Conservation (phyloP, 2,797 vertebrate species). For the Fistularia tabacaria region DNA sequence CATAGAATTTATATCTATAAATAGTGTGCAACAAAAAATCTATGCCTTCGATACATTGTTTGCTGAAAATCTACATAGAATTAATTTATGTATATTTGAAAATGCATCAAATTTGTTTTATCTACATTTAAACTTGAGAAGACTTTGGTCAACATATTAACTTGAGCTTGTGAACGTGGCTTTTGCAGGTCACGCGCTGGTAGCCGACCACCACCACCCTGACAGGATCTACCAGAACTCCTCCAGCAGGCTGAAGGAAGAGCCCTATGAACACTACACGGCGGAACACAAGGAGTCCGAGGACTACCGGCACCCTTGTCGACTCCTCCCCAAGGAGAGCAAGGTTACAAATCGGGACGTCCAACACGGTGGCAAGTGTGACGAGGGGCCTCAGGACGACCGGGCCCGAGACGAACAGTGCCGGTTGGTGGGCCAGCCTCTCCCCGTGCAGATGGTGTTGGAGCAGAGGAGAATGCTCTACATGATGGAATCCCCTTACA, state of each 20-base stretch:
- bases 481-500: constrained; percentile 70
- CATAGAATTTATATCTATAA: too few species aligned
- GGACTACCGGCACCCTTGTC: constrained; percentile 39
- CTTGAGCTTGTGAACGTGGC: not conserved
- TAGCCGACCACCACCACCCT: constrained; percentile 57
- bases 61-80: too few species aligned
- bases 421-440: constrained; percentile 65
- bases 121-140: too few species aligned
- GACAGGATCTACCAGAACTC: constrained; percentile 60
- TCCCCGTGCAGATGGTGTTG: constrained; percentile 74
- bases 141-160: too few species aligned
- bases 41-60: too few species aligned
- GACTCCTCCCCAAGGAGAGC: constrained; percentile 9
- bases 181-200: constrained; percentile 51
- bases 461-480: constrained; percentile 78
- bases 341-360: constrained; percentile 33
- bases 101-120: too few species aligned
- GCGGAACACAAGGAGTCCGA: constrained; percentile 59
- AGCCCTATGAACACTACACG: constrained; percentile 61
- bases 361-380: constrained; percentile 35
- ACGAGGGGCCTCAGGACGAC: constrained; percentile 29
- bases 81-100: too few species aligned
- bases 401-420: constrained; percentile 66
- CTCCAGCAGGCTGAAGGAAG: constrained; percentile 74
- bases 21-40: too few species aligned